These are phyloP conservation scores for Scelioninae gen. 1 DNA, from an alignment of 2,888 invertebrate genomes.

Conservation along the genomic window DNA sequence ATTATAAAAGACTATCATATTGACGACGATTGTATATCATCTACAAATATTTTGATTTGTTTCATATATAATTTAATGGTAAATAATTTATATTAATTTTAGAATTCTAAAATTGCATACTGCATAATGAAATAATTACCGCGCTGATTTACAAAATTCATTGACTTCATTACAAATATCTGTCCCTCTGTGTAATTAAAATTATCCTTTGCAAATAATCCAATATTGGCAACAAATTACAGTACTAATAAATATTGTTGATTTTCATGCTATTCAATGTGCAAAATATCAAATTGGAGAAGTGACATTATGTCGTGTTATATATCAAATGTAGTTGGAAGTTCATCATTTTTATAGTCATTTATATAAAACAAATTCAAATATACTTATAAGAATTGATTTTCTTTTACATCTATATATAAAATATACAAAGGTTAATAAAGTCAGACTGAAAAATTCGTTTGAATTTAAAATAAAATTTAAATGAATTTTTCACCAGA, in stretches of 20 bases:
- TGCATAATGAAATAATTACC: background rate
- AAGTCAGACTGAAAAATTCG: no score
- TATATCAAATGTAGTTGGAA: no score
- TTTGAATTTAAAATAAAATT: no score
- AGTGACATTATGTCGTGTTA: no score
- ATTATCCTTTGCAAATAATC: constrained; percentile 16
- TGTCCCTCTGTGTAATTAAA: constrained; percentile 3
- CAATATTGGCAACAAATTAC: constrained; percentile 3
- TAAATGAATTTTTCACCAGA: no score
- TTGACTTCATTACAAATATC: background rate
- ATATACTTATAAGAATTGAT: no score
- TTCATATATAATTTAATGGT: background rate
- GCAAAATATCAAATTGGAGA: no score
- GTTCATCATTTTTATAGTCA: no score
- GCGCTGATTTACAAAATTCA: background rate
- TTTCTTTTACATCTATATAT: no score
- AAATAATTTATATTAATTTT: background rate
- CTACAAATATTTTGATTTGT: background rate
- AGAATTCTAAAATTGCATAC: background rate
- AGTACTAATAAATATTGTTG: background rate
- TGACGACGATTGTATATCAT: constrained; percentile 10
- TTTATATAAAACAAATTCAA: no score
- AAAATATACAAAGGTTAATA: no score
- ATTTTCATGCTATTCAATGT: no score
- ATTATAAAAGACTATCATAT: constrained; percentile 41